Percentiles rank a stretch among this genome's conserved stretches.
Conservation (phyloP, 2,888 invertebrate species). For the Apotomis betuletana region DNA sequence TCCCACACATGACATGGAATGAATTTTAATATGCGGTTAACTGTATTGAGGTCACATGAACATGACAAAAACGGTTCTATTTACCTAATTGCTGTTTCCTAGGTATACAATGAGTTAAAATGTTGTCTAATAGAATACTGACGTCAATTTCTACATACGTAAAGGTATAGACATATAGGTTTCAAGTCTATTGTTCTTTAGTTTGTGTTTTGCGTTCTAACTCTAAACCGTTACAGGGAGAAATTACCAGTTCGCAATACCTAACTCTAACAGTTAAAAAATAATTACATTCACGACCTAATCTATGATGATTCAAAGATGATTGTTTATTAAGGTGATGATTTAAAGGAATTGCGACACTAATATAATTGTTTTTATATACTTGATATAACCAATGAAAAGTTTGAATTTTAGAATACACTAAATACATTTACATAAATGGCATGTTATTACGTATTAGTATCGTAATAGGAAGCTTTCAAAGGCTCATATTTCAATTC, state of each 20-base stretch:
- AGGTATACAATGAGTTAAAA: too few species aligned
- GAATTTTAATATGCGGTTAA: too few species aligned
- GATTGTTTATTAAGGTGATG: background rate
- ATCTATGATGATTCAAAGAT: too few species aligned
- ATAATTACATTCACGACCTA: background rate
- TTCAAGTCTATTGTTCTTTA: constrained; percentile 4
- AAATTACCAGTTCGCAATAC: background rate
- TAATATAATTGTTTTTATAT: background rate
- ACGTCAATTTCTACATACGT: background rate
- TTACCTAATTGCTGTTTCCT: too few species aligned
- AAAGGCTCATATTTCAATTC: constrained; percentile 21
- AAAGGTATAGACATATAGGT: background rate
- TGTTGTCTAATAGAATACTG: background rate
- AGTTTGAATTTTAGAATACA: background rate
- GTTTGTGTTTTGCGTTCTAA: constrained; percentile 3
- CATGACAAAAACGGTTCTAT: too few species aligned
- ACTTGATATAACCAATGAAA: background rate
- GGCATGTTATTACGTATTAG: background rate
- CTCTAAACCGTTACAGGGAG: background rate
- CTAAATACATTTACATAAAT: background rate
- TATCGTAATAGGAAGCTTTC: constrained; percentile 7
- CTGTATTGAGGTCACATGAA: too few species aligned
- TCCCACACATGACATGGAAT: too few species aligned
- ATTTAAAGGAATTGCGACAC: background rate
- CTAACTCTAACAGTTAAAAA: background rate